Base-by-base conservation (phyloP, 2,888 invertebrate species). In the Chesias legatella region DNA sequence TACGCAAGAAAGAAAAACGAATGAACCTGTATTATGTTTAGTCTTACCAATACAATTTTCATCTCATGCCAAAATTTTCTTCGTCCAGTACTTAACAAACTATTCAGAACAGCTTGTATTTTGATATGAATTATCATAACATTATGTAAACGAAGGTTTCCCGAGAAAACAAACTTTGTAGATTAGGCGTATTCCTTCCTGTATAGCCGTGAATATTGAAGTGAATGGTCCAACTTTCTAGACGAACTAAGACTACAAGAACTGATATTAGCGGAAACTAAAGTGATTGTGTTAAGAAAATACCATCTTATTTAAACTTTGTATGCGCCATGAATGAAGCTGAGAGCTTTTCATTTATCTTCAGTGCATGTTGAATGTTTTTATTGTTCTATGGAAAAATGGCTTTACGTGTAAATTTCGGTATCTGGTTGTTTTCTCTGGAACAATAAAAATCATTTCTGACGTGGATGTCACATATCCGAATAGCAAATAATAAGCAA, bases 191-290 rank as follows among this genome's bases (percentile, higher is more conserved):
- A 65, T 70, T 62, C 65, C 60, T 70, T 55, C 60, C 51, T 35
- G 26, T 26, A 35, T 35, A 42, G 56, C 63, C 21, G 33, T 67
- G 72, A 75, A 80, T 75, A 83, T 80, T 79, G 79, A 77, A 83
- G 78, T 67, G 63, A 74, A 82, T 73, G 61, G 72, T 59, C 53
- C 47, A 80, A 83, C 68, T 83, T 80, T 51, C 49, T 46, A 64
- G 67, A 68, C 59, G 49, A 75, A 77, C 67, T 75, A 57, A 63
- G 63, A 72, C 69, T 78, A 58, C 68, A 74, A 75, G 73, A 73
- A 63, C 58, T 59, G 49, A 66, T 57, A 58, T 58, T 48, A 48
- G 49, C 51, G 57, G 66, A 58, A 73, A 74, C 67, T 72, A 65
- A 58, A 65, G 67, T 67, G 60, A 33, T 42, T 39, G 41, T 51